These are phyloP conservation scores for Pandemis heparana DNA, from an alignment of 2,888 invertebrate genomes.

Conservation along the genomic window DNA sequence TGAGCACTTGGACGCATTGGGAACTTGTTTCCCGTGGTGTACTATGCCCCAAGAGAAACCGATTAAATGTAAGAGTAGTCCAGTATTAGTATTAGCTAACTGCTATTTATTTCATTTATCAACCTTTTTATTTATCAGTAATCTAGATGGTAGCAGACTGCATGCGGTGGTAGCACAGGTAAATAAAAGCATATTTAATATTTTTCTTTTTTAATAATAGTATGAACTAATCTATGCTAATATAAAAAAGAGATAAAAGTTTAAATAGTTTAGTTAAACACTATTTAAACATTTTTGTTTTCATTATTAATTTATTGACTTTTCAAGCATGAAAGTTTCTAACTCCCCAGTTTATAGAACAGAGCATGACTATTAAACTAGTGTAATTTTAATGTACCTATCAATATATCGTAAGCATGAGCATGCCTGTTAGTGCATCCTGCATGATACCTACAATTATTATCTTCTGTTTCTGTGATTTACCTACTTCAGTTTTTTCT, in stretches of 20 bases:
- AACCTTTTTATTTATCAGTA: constrained; percentile 56
- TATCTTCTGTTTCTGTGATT: not conserved
- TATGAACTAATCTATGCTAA: too few relatives aligned
- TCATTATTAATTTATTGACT: too few relatives aligned
- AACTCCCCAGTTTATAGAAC: too few relatives aligned
- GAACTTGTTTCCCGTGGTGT: constrained; percentile 93
- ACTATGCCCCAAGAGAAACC: constrained; percentile 78
- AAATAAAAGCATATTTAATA: constrained; percentile 52
- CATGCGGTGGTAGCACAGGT: constrained; percentile 55
- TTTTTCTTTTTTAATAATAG: not conserved
- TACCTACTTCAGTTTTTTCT: not conserved
- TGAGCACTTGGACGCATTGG: constrained; percentile 90
- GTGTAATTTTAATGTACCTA: not conserved
- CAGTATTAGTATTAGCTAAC: constrained; percentile 19
- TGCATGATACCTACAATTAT: not conserved
- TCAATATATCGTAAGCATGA: not conserved
- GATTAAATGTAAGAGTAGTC: constrained; percentile 73
- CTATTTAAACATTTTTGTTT: too few relatives aligned
- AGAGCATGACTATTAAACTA: not conserved
- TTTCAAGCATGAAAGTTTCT: too few relatives aligned
- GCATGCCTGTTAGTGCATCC: not conserved
- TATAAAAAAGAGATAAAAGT: too few relatives aligned
- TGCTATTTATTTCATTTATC: constrained; percentile 50
- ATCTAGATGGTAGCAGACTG: constrained; percentile 64
- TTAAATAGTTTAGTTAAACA: too few relatives aligned